A percentile compares a stretch with the other conserved stretches of the same genome.
These are phyloP conservation scores for Ceraclea dissimilis DNA, from an alignment of 2,888 invertebrate species.

Conservation along the genomic window DNA sequence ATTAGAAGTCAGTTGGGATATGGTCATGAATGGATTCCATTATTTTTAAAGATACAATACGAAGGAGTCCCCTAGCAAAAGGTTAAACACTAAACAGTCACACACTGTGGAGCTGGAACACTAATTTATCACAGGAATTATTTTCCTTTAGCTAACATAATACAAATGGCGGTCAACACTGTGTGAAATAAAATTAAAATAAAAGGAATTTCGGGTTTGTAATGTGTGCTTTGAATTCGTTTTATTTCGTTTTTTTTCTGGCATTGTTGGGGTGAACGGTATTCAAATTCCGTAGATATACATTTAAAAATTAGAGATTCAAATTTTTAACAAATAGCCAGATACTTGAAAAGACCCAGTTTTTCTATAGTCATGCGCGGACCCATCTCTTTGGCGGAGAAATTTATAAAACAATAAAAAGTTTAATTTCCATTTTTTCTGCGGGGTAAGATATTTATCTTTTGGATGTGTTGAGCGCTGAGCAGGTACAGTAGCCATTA, in stretches of 20 bases:
- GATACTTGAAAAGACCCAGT: neutral
- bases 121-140: conserved; percentile 4
- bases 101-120: neutral
- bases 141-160: conserved; percentile 1
- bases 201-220: neutral
- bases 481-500: neutral
- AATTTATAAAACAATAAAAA: conserved; percentile 1
- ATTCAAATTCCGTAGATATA: neutral
- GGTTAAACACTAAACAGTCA: neutral
- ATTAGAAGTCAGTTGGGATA: too few species aligned
- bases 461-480: neutral
- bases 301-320: neutral
- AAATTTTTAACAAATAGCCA: neutral
- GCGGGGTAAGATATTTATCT: neutral
- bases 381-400: neutral
- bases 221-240: conserved; percentile 1
- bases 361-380: too few species aligned
- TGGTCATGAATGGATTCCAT: too few species aligned
- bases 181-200: neutral
- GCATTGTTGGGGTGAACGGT: neutral
- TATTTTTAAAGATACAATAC: too few species aligned
- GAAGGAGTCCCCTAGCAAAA: too few species aligned
- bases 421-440: neutral
- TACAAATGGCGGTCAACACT: conserved; percentile 4
- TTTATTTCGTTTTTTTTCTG: neutral